Conservation (phyloP, 92 coral and sea anemone species). For the Umimayanthus kanabou region DNA sequence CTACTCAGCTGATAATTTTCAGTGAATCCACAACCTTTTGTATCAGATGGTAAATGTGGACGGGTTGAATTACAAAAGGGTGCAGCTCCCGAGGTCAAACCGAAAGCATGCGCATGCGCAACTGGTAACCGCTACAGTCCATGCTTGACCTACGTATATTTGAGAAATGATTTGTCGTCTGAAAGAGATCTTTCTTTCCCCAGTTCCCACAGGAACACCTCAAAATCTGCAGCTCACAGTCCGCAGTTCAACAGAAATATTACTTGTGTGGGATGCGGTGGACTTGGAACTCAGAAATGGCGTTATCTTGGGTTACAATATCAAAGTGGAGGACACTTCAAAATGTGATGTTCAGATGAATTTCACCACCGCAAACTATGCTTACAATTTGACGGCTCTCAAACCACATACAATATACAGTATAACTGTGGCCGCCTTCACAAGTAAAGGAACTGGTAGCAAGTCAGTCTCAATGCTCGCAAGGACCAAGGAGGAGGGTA, state of each 20-base stretch:
- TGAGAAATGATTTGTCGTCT: neutral
- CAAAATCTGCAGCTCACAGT: neutral
- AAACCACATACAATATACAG: slow-evolving; percentile 14
- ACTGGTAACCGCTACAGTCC: no score
- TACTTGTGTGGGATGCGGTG: slow-evolving; percentile 17
- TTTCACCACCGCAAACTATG: neutral
- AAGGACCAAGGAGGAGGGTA: slow-evolving; percentile 9
- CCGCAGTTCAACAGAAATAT: neutral
- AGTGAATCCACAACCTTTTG: no score
- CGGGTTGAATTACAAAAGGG: no score
- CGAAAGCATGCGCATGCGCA: no score
- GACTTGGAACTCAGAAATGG: slow-evolving; percentile 14
- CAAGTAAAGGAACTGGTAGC: slow-evolving; percentile 19
- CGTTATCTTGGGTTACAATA: slow-evolving; percentile 8
- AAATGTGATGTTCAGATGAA: neutral
- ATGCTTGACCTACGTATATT: no score
- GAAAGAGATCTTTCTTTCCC: no score
- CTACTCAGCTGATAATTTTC: no score
- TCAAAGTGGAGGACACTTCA: slow-evolving; percentile 5
- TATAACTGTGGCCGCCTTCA: slow-evolving; percentile 14
- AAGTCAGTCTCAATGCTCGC: neutral
- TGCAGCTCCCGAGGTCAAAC: no score
- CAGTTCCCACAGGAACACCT: slow-evolving; percentile 31
- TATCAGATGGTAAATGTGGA: no score
- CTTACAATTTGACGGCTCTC: neutral